A percentile compares a stretch with the other conserved stretches of the same genome.
These are phyloP conservation scores for Calyptomena viridis DNA, from an alignment of 2,113 vertebrate genomes.

Conservation along the genomic window DNA sequence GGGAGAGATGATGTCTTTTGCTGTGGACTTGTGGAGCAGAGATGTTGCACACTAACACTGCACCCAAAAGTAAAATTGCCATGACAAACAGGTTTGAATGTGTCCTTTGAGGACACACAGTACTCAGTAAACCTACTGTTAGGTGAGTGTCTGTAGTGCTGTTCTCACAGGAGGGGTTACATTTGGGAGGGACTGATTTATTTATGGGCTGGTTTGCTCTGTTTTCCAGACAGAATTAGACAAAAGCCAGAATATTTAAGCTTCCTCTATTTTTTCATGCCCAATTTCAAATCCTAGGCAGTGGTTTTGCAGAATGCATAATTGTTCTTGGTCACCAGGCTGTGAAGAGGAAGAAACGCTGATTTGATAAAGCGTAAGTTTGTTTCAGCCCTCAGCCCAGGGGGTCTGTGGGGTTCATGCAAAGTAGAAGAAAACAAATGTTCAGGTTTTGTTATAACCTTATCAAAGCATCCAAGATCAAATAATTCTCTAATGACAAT, in stretches of 20 bases:
- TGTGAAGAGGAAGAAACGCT: neutral
- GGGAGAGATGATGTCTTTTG: neutral
- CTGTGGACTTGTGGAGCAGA: neutral
- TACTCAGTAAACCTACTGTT: neutral
- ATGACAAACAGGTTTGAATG: neutral
- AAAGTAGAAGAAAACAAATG: neutral
- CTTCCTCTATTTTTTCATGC: neutral
- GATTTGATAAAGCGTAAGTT: neutral
- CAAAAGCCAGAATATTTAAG: neutral
- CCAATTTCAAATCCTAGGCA: neutral
- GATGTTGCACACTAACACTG: too few relatives aligned
- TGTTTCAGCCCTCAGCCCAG: neutral
- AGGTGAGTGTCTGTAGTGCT: neutral
- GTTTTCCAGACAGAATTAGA: neutral
- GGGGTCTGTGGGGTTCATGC: neutral
- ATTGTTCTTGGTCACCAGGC: neutral
- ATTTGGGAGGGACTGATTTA: neutral
- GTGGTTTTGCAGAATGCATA: neutral
- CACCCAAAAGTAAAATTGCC: neutral
- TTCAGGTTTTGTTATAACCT: neutral
- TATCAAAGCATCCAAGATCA: neutral
- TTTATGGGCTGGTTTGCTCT: neutral
- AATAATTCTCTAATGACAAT: neutral
- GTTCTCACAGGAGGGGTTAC: neutral
- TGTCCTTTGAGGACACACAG: neutral